Base-by-base conservation (phyloP, 1,140 invertebrate species). In the Sweltsa coloradensis region DNA sequence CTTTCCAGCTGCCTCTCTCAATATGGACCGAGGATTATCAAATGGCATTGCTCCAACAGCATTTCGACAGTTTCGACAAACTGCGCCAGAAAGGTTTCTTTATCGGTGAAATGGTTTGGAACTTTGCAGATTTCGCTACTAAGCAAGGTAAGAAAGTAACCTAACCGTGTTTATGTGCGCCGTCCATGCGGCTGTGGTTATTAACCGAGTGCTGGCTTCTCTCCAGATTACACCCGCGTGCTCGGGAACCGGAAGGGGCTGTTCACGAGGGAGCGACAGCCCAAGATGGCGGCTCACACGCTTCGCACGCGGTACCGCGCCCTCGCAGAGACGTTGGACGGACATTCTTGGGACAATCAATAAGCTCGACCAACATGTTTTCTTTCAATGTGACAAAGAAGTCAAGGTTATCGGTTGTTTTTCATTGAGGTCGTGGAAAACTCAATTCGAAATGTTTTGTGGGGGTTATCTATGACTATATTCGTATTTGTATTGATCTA, bases 51-150 rank as follows among this genome's bases (percentile, higher is more conserved):
- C 59, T 81, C 53, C 50, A 59, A 19, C 56, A 72, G 50, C 69
- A 78, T 56, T 75, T 78, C 51, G 58, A 66, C 51, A 70, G 68
- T 0, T 78, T 81, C 59, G 76, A 82, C 56, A 49, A 52, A 25
- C 50, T 78, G 5, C 53, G n/a, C n/a, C 52, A 50, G 6, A 26
- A 47, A 42, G 59, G 65, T n/a, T 70, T 66, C 51, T 67, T 82
- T 41, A 62, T 75, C 25, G 79, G 78, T 7, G 79, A 82, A 66
- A 76, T 79, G 70, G 70, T 80, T 21, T 81, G 78, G 78, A 82
- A 81, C 53, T 82, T 81, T 67, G 79, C 77, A 22, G 77, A 79
- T 57, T 79, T 79, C 58, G 69, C 71, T 53, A 79, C 77, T 3
- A 58, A 60, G 40, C 69, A 76, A 64, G 63, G 74, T 75, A 60